phyloP scores from a whole-genome alignment of 2,797 vertebrate species.

The Micrastur ruficollis region DNA sequence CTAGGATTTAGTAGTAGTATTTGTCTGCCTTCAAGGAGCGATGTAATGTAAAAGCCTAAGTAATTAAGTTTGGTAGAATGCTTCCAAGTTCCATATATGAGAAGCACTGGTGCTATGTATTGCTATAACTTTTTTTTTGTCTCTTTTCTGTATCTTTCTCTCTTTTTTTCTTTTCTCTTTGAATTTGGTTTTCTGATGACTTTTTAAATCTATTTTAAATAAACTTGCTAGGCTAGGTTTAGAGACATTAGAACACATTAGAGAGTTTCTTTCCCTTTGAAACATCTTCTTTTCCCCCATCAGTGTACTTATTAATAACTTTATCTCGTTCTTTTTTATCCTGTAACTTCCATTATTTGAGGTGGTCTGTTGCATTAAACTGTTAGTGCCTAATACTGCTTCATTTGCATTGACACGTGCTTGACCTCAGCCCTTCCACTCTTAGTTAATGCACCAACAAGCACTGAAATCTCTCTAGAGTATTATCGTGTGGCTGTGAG shows the following conservation, averaged over 20 bases:
- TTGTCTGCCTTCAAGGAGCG: background rate
- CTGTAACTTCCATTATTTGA: constrained; percentile 73
- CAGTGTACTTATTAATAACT: constrained; percentile 44
- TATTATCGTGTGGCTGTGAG: constrained; percentile 76
- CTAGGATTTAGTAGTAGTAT: background rate
- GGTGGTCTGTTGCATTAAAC: constrained; percentile 70
- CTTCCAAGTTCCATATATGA: accelerated
- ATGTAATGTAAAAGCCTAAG: background rate
- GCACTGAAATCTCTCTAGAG: constrained; percentile 69
- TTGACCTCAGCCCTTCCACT: constrained; percentile 75
- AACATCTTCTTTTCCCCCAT: background rate
- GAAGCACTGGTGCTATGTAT: accelerated
- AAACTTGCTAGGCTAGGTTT: background rate
- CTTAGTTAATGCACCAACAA: constrained; percentile 63
- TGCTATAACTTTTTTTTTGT: background rate
- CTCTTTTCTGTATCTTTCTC: background rate
- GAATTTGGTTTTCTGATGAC: background rate
- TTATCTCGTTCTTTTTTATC: constrained; percentile 66
- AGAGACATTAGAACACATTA: background rate
- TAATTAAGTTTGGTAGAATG: background rate
- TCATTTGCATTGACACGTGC: constrained; percentile 81
- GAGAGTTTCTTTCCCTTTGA: background rate
- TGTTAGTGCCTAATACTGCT: constrained; percentile 69
- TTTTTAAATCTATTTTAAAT: background rate
- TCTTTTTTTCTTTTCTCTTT: background rate